These are phyloP conservation scores for Tridacna gigas DNA, from an alignment of 2,888 invertebrate species.

Conservation along the genomic window DNA sequence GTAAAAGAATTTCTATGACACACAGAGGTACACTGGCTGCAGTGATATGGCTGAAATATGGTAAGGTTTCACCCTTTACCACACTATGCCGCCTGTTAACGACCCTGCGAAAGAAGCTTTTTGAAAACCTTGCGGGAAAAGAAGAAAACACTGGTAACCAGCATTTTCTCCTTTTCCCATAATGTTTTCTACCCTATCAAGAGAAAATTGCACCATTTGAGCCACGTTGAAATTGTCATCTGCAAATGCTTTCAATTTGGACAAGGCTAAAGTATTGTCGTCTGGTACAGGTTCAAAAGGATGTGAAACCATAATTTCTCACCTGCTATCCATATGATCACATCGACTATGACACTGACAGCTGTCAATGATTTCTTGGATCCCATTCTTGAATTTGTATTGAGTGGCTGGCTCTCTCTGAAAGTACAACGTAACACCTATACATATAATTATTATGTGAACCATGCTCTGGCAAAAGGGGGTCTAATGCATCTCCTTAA, in stretches of 20 bases:
- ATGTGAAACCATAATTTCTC: neutral
- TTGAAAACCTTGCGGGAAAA: neutral
- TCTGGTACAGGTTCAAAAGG: no score
- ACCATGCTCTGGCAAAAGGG: neutral
- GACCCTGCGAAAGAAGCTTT: no score
- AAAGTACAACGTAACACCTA: neutral
- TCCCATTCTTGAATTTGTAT: neutral
- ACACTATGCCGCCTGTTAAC: no score
- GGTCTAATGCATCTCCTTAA: no score
- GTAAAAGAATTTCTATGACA: no score
- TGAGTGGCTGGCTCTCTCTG: neutral
- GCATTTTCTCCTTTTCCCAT: neutral
- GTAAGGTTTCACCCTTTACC: no score
- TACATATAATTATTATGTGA: no score
- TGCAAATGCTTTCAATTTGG: neutral
- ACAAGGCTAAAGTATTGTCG: neutral
- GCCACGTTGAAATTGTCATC: no score
- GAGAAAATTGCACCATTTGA: no score
- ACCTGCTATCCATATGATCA: conserved; percentile 15
- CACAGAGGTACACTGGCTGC: no score
- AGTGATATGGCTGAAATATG: no score
- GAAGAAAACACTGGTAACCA: neutral
- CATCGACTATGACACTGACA: conserved; percentile 7
- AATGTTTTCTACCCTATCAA: no score
- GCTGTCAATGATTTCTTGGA: conserved; percentile 7